Evolutionary conservation across 1,140 invertebrate genomes (phyloP).

Genomic region (Aphaenogaster rudis): DNA sequence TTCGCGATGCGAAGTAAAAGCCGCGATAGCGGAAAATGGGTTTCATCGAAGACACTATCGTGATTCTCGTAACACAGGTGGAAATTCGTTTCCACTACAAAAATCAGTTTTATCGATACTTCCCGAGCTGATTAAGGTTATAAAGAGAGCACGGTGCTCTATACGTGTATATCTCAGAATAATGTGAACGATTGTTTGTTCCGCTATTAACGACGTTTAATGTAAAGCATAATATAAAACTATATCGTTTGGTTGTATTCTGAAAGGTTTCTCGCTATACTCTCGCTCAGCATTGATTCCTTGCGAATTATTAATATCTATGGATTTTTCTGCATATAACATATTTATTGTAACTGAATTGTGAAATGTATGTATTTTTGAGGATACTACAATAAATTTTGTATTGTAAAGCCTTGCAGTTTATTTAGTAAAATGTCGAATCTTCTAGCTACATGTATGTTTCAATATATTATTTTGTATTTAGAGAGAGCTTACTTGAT

Average conservation of each 20-base stretch:
- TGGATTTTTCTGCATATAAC: conserved; percentile 9
- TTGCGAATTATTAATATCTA: not conserved
- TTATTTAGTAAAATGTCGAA: conserved; percentile 68
- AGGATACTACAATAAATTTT: conserved; percentile 64
- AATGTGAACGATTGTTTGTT: conserved; percentile 31
- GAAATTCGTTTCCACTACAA: conserved; percentile 72
- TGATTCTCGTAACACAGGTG: conserved; percentile 91
- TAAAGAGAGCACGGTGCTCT: conserved; percentile 18
- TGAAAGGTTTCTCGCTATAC: not conserved
- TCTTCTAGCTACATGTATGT: conserved; percentile 3
- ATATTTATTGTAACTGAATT: conserved; percentile 29
- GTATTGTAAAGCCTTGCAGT: conserved; percentile 46
- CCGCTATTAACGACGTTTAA: not conserved
- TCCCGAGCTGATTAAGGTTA: conserved; percentile 48
- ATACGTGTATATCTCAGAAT: not conserved
- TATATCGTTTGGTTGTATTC: not conserved
- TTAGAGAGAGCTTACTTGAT: not conserved
- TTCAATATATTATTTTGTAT: conserved; percentile 24
- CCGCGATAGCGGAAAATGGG: conserved; percentile 86
- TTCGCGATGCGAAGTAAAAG: conserved; percentile 71
- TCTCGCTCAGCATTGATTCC: not conserved
- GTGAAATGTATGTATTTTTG: conserved; percentile 28
- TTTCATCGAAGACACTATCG: conserved; percentile 90
- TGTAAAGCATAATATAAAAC: conserved; percentile 27
- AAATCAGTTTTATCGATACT: conserved; percentile 58